Conservation (phyloP, 2,113 vertebrate genomes). For the Lampris megalopsis region DNA sequence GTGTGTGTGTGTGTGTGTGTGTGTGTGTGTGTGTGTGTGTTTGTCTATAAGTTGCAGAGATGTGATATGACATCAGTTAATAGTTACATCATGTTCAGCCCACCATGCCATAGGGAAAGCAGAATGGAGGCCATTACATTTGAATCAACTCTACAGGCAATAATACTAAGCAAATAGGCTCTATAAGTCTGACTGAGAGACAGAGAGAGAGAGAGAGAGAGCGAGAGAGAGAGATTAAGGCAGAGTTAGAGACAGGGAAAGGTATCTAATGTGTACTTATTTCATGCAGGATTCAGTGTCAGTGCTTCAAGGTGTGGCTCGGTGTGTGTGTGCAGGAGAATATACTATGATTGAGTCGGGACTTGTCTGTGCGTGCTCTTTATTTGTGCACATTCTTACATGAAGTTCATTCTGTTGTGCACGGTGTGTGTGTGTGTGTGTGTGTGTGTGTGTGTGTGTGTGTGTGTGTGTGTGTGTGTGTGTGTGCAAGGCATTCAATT, state of each 20-base stretch:
- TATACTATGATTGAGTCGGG: no score
- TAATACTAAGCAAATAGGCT: slow-evolving; percentile 21
- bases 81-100: slow-evolving; percentile 40
- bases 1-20: slow-evolving; percentile 5
- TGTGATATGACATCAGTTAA: slow-evolving; percentile 64
- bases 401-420: neutral
- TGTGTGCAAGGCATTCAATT: neutral
- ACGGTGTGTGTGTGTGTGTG: neutral
- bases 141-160: no score
- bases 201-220: neutral
- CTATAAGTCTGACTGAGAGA: slow-evolving; percentile 28
- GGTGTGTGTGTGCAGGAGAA: no score
- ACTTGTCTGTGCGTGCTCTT: no score
- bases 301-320: no score
- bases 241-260: no score
- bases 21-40: slow-evolving; percentile 20
- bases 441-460: neutral
- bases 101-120: no score
- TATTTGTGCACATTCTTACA: no score
- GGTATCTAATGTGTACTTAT: no score
- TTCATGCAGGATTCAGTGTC: no score
- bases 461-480: neutral
- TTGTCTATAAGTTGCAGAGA: slow-evolving; percentile 11
- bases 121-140: no score
- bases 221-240: neutral